Evolutionary conservation across 1,140 invertebrate genomes (phyloP), one percentile per base, ranked within the genome.

Genomic region (Lepidurus apus): DNA sequence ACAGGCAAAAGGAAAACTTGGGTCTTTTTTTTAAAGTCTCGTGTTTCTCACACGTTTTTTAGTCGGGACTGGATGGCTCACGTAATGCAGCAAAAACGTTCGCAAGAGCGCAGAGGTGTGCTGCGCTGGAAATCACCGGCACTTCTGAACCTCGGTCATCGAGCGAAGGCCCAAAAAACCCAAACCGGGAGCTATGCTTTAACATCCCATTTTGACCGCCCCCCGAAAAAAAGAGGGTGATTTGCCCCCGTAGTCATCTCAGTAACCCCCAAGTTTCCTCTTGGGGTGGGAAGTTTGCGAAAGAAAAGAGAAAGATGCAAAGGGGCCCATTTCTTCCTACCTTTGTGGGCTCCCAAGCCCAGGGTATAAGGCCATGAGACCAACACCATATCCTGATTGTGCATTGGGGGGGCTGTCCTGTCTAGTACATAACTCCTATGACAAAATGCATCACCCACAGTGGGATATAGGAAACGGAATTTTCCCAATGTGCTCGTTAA

Each of bases 401-500:
- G 53, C 53, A 65, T 65, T 11, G 53, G 53, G 45, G 11, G 13
- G 53, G 53, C 9, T n/a, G 26, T 65, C 17, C n/a, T 65, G 53
- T 65, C 53, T 65, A 65, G 53, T 65, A 65, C 53, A 65, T 65
- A 65, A 65, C 53, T 65, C 53, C 21, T 65, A 65, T 65, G 53
- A 65, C 53, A 65, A 65, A 65, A 65, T 65, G 53, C 53, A 65
- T 65, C 53, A 17, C 9, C 53, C 53, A 65, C 21, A 65, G 53
- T 17, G 53, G 53, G 53, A 65, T 65, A 1, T 65, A 65, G 53
- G 53, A 65, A 65, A 65, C 53, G 53, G 53, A 65, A 65, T 65
- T 65, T 65, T 65, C 53, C 53, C 53, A 65, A 65, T 65, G 53
- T 65, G 53, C 53, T 65, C 53, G 53, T 65, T 65, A 65, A 65